These are phyloP conservation scores for Noctua fimbriata DNA, from an alignment of 2,888 invertebrate species.

Conservation along the genomic window DNA sequence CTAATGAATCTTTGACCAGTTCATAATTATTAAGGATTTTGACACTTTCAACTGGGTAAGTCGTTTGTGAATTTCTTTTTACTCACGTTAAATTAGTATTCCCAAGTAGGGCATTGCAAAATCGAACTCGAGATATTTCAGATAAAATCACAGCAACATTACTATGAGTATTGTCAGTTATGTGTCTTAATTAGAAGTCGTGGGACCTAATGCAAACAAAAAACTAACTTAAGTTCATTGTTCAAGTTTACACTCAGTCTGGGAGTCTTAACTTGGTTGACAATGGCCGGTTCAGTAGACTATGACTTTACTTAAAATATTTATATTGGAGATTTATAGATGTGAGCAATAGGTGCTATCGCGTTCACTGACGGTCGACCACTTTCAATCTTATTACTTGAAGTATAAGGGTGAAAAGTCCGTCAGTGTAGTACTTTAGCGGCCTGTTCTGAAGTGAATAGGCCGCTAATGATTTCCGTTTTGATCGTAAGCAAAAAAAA, in stretches of 20 bases:
- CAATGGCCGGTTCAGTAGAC: background rate
- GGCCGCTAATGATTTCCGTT: background rate
- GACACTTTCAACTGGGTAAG: background rate
- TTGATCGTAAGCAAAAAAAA: background rate
- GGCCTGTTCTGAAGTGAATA: background rate
- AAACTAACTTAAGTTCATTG: constrained; percentile 47
- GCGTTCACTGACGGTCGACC: too few relatives aligned
- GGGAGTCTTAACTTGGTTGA: background rate
- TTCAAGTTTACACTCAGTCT: constrained; percentile 38
- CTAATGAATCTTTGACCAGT: too few relatives aligned
- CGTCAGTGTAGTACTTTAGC: background rate
- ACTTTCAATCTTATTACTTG: too few relatives aligned
- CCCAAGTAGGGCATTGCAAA: constrained; percentile 3
- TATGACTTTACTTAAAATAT: background rate
- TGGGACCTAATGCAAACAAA: constrained; percentile 30
- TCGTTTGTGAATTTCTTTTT: too few relatives aligned
- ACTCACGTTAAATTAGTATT: background rate
- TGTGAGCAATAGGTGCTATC: too few relatives aligned
- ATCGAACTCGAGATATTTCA: constrained; percentile 12
- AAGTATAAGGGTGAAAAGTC: too few relatives aligned
- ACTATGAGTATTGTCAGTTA: constrained; percentile 29
- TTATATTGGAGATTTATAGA: background rate
- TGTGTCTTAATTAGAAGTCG: constrained; percentile 27
- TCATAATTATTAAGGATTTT: background rate
- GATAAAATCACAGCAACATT: constrained; percentile 17